Conservation (phyloP, 64 coral and sea anemone genomes). For the Hydrozoanthus tunicans region DNA sequence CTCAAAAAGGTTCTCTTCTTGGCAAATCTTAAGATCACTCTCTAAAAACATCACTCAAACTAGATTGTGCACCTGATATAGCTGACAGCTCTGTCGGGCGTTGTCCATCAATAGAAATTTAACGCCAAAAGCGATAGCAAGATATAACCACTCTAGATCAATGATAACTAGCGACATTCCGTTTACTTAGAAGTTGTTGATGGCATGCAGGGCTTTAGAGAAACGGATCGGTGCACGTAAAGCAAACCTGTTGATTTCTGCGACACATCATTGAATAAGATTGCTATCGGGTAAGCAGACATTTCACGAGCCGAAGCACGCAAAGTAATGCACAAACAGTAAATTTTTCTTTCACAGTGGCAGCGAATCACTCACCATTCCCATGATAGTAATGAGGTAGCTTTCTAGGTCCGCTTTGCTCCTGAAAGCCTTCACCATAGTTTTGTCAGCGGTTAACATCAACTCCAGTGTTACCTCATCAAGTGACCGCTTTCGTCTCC, state of each 20-base stretch:
- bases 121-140: background rate
- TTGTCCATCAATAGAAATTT: background rate
- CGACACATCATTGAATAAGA: background rate
- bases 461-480: slow-evolving; percentile 77
- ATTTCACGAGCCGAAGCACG: background rate
- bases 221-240: background rate
- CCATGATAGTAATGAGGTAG: slow-evolving; percentile 84
- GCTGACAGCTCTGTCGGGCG: background rate
- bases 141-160: slow-evolving; percentile 20
- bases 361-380: slow-evolving; percentile 65
- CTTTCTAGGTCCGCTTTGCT: slow-evolving; percentile 86
- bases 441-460: slow-evolving; percentile 74
- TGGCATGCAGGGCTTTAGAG: background rate
- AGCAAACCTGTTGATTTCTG: background rate
- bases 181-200: background rate
- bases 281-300: background rate
- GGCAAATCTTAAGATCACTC: background rate
- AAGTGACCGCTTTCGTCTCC: slow-evolving; percentile 57
- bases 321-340: no score
- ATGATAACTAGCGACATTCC: slow-evolving; percentile 12
- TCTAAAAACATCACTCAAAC: background rate
- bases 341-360: no score
- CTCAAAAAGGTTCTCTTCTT: background rate
- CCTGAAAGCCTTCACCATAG: slow-evolving; percentile 79
- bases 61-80: slow-evolving; percentile 5